A percentile compares a stretch with the other conserved stretches of the same genome.
Conservation (phyloP, 1,140 invertebrate genomes). For the Forficula auricularia region DNA sequence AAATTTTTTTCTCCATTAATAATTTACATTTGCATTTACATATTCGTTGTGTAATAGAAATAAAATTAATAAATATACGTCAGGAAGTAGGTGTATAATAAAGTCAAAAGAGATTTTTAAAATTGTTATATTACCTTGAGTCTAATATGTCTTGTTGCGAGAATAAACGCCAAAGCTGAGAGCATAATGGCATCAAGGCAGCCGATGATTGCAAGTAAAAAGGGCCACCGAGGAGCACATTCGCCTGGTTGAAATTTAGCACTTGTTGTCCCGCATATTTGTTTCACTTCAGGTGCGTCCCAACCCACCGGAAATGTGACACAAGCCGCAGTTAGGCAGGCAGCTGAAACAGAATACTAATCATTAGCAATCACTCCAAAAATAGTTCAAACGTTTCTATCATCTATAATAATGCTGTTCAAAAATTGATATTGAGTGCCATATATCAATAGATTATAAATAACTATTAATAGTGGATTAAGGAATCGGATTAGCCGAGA, state of each 20-base stretch:
- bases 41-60: too few species aligned
- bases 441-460: background rate
- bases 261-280: conserved; percentile 69
- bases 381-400: too few species aligned
- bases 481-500: too few species aligned
- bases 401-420: too few species aligned
- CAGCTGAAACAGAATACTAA: conserved; percentile 41
- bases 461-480: too few species aligned
- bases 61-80: too few species aligned
- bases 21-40: too few species aligned
- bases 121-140: conserved; percentile 50
- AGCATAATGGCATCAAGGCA: conserved; percentile 80
- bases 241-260: conserved; percentile 55
- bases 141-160: conserved; percentile 73
- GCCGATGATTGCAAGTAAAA: conserved; percentile 78
- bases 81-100: too few species aligned
- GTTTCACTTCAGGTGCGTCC: conserved; percentile 61
- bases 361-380: too few species aligned
- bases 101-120: too few species aligned
- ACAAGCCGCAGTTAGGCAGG: conserved; percentile 66
- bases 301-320: conserved; percentile 85
- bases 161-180: conserved; percentile 78
- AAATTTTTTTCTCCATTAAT: too few species aligned
- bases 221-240: conserved; percentile 88
- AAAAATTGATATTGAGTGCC: conserved; percentile 1